phyloP scores from a whole-genome alignment of 2,888 invertebrate species.

The Chrysomela aeneicollis region DNA sequence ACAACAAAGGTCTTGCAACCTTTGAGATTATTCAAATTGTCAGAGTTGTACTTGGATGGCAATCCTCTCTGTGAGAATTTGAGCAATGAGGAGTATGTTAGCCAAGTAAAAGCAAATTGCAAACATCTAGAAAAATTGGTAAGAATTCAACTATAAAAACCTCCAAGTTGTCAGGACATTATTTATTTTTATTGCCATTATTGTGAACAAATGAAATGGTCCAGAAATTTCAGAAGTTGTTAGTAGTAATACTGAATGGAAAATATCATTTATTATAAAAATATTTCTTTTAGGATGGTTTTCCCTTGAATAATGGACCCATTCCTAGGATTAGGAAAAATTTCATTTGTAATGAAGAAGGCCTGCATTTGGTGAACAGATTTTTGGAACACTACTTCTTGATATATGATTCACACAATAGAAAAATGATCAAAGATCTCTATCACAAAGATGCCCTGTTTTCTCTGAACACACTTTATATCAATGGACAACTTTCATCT shows the following conservation, averaged over 20 bases:
- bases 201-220: no score
- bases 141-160: conserved; percentile 44
- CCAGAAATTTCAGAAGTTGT: no score
- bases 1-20: conserved; percentile 38
- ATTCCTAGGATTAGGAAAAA: conserved; percentile 63
- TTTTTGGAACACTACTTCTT: conserved; percentile 74
- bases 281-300: conserved; percentile 63
- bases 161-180: not conserved
- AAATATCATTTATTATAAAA: conserved; percentile 26
- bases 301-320: conserved; percentile 56
- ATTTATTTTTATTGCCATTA: no score
- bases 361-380: conserved; percentile 65
- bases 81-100: conserved; percentile 68
- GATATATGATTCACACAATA: conserved; percentile 69
- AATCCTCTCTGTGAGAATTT: conserved; percentile 76
- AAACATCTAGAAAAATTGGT: conserved; percentile 65
- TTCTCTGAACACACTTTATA: conserved; percentile 64
- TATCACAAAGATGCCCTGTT: conserved; percentile 72
- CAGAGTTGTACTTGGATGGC: conserved; percentile 68
- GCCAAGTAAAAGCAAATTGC: conserved; percentile 64
- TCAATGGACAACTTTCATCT: conserved; percentile 51
- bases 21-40: conserved; percentile 49
- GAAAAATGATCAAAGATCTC: conserved; percentile 65
- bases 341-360: conserved; percentile 63
- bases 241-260: no score